Evolutionary conservation across 2,797 vertebrate genomes (phyloP).

Genomic region (Leptatherina wallacei): DNA sequence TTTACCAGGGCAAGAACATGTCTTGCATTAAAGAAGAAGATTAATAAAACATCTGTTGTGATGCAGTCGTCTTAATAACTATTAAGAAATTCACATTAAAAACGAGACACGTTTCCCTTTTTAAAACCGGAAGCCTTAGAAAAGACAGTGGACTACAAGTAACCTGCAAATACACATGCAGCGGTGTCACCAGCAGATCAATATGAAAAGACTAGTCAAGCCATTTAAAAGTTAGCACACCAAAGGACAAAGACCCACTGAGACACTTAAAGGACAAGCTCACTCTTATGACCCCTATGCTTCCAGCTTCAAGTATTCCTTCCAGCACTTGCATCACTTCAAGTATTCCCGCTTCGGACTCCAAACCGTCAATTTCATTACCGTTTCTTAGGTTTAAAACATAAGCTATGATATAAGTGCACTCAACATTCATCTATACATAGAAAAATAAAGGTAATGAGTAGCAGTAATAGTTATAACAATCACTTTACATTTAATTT

Average conservation of each 20-base stretch:
- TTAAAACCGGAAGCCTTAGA: conserved; percentile 66
- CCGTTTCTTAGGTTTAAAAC: conserved; percentile 83
- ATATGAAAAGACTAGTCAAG: conserved; percentile 48
- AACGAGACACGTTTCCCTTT: conserved; percentile 69
- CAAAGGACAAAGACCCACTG: conserved; percentile 58
- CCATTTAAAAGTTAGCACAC: conserved; percentile 64
- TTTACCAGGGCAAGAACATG: conserved; percentile 63
- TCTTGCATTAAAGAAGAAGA: conserved; percentile 54
- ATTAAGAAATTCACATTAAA: conserved; percentile 80
- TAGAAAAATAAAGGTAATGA: conserved; percentile 84
- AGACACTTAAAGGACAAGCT: conserved; percentile 61
- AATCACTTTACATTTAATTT: conserved; percentile 79
- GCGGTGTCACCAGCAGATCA: conserved; percentile 58
- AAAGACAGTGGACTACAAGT: conserved; percentile 65
- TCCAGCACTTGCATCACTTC: conserved; percentile 70
- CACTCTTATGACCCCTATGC: conserved; percentile 27
- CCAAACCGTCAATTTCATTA: conserved; percentile 60
- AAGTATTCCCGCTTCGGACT: conserved; percentile 74
- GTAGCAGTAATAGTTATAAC: conserved; percentile 79
- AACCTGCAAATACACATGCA: conserved; percentile 71
- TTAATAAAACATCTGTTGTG: conserved; percentile 59
- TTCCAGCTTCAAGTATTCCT: conserved; percentile 78
- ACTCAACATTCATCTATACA: conserved; percentile 82
- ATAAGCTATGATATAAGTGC: conserved; percentile 83
- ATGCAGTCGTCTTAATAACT: conserved; percentile 56